Conservation (phyloP, 2,797 vertebrate genomes). For the Sebastes hubbsi region DNA sequence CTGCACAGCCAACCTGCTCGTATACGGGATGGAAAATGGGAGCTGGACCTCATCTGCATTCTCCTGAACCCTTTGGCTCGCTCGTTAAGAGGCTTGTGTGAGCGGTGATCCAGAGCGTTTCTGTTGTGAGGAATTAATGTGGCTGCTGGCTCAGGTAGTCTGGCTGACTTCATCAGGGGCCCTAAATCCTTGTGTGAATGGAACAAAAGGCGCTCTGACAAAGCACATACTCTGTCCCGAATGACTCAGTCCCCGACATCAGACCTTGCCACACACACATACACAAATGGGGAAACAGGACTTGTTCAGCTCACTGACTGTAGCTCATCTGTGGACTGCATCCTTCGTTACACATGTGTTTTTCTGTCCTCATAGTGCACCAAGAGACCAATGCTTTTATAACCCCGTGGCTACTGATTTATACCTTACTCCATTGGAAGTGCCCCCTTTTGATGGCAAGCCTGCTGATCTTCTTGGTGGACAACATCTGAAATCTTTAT, state of each 20-base stretch:
- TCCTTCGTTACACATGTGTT: constrained; percentile 69
- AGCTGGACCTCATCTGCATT: constrained; percentile 54
- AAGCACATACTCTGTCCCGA: constrained; percentile 60
- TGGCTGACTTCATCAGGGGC: constrained; percentile 54
- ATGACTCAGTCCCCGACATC: constrained; percentile 73
- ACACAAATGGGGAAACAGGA: constrained; percentile 47
- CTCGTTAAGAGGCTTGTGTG: constrained; percentile 63
- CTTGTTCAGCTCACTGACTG: constrained; percentile 43
- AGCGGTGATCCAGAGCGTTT: constrained; percentile 53
- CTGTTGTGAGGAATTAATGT: constrained; percentile 74
- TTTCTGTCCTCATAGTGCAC: constrained; percentile 41
- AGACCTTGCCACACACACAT: constrained; percentile 21
- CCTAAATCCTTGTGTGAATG: constrained; percentile 61
- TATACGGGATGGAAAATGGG: constrained; percentile 72
- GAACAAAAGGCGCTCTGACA: constrained; percentile 72
- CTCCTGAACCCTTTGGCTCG: constrained; percentile 20
- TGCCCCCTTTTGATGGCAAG: constrained; percentile 56
- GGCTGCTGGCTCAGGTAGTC: constrained; percentile 56
- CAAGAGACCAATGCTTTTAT: constrained; percentile 44
- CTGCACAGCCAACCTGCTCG: constrained; percentile 66
- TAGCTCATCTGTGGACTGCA: constrained; percentile 51
- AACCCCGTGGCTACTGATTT: constrained; percentile 66
- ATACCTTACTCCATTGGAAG: constrained; percentile 42
- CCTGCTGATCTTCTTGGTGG: constrained; percentile 46
- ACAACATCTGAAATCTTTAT: constrained; percentile 85